phyloP scores from a whole-genome alignment of 2,888 invertebrate genomes.

The Drosophila paranaensis region DNA sequence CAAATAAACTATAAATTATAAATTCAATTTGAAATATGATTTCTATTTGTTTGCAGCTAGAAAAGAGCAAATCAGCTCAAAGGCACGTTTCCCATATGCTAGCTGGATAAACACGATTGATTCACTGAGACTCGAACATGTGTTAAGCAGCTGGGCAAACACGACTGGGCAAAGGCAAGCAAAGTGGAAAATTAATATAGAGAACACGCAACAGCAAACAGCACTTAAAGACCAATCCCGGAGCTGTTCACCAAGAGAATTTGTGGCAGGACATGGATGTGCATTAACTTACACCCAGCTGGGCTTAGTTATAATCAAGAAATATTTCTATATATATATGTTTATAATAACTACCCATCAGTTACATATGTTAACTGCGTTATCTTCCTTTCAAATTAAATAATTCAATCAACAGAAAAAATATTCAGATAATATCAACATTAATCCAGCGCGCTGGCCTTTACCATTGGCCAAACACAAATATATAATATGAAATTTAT shows the following conservation, averaged over 20 bases:
- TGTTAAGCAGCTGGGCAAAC: conserved; percentile 40
- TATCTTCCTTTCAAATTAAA: conserved; percentile 31
- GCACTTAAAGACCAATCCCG: conserved; percentile 35
- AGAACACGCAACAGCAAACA: conserved; percentile 54
- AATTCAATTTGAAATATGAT: background rate
- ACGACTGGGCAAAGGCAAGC: background rate
- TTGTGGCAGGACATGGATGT: background rate
- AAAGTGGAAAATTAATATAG: conserved; percentile 8
- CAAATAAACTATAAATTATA: background rate
- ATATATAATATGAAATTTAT: conserved; percentile 31
- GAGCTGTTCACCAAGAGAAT: conserved; percentile 3
- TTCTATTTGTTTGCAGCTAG: background rate
- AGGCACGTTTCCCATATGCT: conserved; percentile 7
- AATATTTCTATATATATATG: background rate
- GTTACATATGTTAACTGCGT: background rate
- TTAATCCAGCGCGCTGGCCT: background rate
- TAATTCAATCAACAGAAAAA: conserved; percentile 17
- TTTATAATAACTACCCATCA: background rate
- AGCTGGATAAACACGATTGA: conserved; percentile 47
- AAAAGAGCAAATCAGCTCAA: background rate
- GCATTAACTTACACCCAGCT: background rate
- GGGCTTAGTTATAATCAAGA: background rate
- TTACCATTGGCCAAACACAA: conserved; percentile 3
- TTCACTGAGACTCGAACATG: conserved; percentile 44
- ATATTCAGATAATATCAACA: conserved; percentile 22